phyloP scores from a whole-genome alignment of 2,113 vertebrate species.

The Herpetotheres cachinnans region DNA sequence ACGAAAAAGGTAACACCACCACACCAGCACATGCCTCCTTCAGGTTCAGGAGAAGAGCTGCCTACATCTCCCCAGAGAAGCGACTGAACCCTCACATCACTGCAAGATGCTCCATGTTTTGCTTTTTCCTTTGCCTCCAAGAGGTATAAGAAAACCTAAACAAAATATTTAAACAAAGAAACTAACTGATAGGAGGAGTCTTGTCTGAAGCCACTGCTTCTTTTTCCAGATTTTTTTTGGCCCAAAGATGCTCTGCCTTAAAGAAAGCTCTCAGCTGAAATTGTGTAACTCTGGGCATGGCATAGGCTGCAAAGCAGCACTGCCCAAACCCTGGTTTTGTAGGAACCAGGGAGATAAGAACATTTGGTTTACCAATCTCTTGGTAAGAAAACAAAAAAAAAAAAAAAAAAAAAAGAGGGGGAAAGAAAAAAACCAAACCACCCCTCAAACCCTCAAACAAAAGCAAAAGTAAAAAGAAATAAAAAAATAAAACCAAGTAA shows the following conservation, averaged over 20 bases:
- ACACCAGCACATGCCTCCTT: neutral
- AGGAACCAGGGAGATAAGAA: neutral
- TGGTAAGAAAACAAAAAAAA: conserved; percentile 6
- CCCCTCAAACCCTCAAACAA: neutral
- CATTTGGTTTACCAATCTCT: conserved; percentile 14
- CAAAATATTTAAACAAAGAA: neutral
- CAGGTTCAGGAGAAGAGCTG: neutral
- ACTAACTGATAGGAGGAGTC: neutral
- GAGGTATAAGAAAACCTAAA: neutral
- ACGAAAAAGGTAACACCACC: neutral
- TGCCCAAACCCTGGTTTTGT: neutral
- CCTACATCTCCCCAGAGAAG: neutral
- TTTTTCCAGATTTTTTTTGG: neutral
- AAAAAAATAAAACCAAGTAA: conserved; percentile 65
- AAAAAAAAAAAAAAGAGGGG: neutral
- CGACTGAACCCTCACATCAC: neutral
- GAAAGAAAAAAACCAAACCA: neutral
- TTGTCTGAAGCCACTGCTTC: neutral
- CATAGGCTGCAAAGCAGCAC: neutral
- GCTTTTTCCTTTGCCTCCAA: neutral
- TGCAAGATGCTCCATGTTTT: neutral
- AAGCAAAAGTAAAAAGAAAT: conserved; percentile 52
- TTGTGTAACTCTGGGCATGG: neutral
- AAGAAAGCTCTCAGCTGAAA: conserved; percentile 43
- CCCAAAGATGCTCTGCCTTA: neutral